phyloP scores from a whole-genome alignment of 2,797 vertebrate species.

The Lepidocolaptes lacrymiger region DNA sequence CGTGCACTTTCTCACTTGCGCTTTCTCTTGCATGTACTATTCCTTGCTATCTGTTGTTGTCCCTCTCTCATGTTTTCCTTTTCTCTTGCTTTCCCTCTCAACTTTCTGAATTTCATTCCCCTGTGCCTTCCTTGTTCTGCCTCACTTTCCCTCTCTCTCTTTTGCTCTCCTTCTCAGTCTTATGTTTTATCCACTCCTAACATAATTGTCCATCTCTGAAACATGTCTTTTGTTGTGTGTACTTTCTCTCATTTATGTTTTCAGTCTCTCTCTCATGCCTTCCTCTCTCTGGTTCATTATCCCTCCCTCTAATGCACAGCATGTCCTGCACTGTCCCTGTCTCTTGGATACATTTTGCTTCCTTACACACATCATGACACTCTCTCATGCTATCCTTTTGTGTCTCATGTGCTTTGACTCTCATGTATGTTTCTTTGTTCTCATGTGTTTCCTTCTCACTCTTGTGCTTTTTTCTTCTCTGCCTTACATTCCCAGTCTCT shows the following conservation, averaged over 20 bases:
- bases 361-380: background rate
- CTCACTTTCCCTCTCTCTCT: background rate
- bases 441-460: background rate
- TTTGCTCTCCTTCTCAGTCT: background rate
- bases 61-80: background rate
- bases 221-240: background rate
- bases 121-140: background rate
- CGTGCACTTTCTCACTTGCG: background rate
- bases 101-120: background rate
- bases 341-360: background rate
- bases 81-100: background rate
- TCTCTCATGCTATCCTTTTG: background rate
- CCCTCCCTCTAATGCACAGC: background rate
- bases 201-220: background rate
- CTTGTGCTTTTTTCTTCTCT: background rate
- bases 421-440: background rate
- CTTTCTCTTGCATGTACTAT: background rate
- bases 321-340: rapidly evolving
- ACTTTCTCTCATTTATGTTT: background rate
- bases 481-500: background rate
- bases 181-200: background rate
- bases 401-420: background rate
- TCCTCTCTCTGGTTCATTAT: background rate
- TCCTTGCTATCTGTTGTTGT: background rate
- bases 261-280: background rate